Base-by-base conservation (phyloP, 2,888 invertebrate genomes). In the Epiblema foenella region DNA sequence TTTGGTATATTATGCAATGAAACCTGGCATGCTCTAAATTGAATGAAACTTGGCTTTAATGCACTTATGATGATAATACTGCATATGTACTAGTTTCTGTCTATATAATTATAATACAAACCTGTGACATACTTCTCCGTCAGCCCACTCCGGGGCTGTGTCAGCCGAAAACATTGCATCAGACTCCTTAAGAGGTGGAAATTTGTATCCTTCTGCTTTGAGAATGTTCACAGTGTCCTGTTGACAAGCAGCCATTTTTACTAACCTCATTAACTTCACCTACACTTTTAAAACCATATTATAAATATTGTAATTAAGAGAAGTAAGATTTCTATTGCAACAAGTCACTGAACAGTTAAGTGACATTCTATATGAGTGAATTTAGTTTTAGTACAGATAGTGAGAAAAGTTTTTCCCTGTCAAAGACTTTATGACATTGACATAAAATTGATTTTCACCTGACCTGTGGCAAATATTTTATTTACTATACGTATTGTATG, bases 151-250 rank as follows among this genome's bases (percentile, higher is more conserved):
- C 0, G 99, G 99, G 12, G 99, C 99, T 29, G 97, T 97, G 85
- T 99, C 99, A 5, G 99, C 98, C 69, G 96, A 96, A 89, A 99
- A 99, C 99, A 99, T 99, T 51, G 99, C 99, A 91, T 99, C 99
- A 70, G 98, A 97, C 91, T 99, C 99, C 84, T 97, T 97, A 67
- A 99, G 89, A 49, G 95, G 94, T 0, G 99, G 99, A 86, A 99
- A 99, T 78, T 96, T 96, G 88, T 96, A 97, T 46, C 98, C 99
- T 94, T 99, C 99, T 57, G 98, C 95, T 92, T 99, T 99, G 94
- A 99, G 95, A 78, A 98, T 96, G 83, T 97, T 97, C 91, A 98
- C 97, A 1, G 98, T 97, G 87, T 99, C 99, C 96, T 98, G 88
- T 74, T 79, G 83, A 82, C 65, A 83, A 85, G 77, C 72, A 74